Base-by-base conservation (phyloP, 2,113 vertebrate species). In the Erythrolamprus reginae region DNA sequence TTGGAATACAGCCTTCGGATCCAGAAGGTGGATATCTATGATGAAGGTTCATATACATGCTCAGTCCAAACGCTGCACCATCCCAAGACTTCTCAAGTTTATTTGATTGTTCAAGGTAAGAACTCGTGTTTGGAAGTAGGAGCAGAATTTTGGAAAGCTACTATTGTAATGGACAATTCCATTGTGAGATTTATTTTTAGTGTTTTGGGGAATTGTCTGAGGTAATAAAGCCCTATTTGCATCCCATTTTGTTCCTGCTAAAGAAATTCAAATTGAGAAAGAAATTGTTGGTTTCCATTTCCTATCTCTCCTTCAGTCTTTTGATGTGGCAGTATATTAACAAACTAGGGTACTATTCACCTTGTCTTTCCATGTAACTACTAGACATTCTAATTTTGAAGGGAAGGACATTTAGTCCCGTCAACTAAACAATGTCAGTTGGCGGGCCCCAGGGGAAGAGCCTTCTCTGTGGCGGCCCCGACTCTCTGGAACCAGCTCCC, bases 31-130 rank as follows among this genome's bases (percentile, higher is more conserved):
- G 99, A 99, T 92, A 98, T 99, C 92, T 99, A 98, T 0, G 99
- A 99, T 93, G 99, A 99, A 89, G 99, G 99, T 0, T 98, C 98
- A 53, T 99, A 99, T 61, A 99, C 98, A 0, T 99, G 99, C 95
- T 99, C 99, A 5, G 99, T 99, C 95, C 99, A 99, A 96, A 99
- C 98, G 12, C 98, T 98, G 96, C 98, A 98, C 96, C 98, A 98
- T 90, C 97, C 99, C 94, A 99, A 98, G 98, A 99, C 99, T 92
- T 98, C 98, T 90, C 98, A 99, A 97, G 98, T 99, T 94, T 98
- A 99, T 97, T 98, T 99, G 97, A 99, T 99, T 0, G 99, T 99
- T 90, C 99, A 99, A 98, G 99, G 99, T 99, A 98, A 98, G 98
- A 77, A 90, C 45, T 33, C 0, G 10, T 1, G 13, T 4, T 21